These are phyloP conservation scores for Synergus laeviventris DNA, from an alignment of 2,888 invertebrate species.

Conservation along the genomic window DNA sequence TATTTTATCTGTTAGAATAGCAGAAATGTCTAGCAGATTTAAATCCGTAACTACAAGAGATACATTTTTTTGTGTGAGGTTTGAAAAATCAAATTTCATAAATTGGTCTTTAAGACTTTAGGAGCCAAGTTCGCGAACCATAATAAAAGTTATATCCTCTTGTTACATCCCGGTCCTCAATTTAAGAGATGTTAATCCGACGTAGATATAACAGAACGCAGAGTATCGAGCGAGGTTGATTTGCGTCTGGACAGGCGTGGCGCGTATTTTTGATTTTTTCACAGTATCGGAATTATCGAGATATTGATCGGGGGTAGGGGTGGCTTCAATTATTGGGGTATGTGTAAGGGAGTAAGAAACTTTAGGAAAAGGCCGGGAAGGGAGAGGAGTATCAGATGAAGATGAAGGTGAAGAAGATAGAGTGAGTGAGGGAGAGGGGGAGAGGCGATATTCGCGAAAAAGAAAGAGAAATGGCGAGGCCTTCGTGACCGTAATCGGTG, in stretches of 20 bases:
- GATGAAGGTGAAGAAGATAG: conserved; percentile 37
- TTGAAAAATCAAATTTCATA: too few species aligned
- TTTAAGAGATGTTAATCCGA: background rate
- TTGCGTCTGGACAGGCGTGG: conserved; percentile 41
- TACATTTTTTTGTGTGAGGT: too few species aligned
- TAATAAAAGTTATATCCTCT: background rate
- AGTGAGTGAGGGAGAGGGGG: conserved; percentile 49
- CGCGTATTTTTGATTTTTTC: conserved; percentile 44
- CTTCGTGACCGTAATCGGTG: conserved; percentile 71
- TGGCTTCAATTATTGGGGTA: conserved; percentile 48
- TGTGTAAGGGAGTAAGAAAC: conserved; percentile 32
- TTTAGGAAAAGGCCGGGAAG: conserved; percentile 33
- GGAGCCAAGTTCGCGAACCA: too few species aligned
- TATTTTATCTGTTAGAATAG: too few species aligned
- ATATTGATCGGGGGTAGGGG: conserved; percentile 45
- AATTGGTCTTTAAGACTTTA: too few species aligned
- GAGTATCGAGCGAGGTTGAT: background rate
- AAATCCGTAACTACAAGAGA: too few species aligned
- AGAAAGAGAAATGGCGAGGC: conserved; percentile 44
- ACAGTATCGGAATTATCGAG: conserved; percentile 46
- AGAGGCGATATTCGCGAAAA: conserved; percentile 44
- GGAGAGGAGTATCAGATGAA: conserved; percentile 41
- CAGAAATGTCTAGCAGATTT: too few species aligned
- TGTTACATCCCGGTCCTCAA: background rate
- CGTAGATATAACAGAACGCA: background rate